Evolutionary conservation across 2,113 vertebrate genomes (phyloP).

Genomic region (Clarias macrocephalus): DNA sequence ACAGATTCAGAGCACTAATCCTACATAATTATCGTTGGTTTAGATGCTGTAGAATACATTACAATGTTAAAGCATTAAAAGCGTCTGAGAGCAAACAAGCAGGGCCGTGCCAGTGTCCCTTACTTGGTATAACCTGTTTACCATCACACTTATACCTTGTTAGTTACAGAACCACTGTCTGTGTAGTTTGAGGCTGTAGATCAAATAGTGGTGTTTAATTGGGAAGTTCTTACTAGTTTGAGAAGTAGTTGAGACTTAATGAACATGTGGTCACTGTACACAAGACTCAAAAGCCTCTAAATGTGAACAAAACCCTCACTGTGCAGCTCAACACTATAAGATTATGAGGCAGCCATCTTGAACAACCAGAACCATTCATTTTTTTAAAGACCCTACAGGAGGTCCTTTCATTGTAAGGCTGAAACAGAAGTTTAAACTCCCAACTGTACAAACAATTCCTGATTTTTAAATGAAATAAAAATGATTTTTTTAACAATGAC

Average conservation of each 20-base stretch:
- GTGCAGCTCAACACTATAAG: neutral
- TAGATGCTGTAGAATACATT: neutral
- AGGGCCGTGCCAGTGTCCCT: neutral
- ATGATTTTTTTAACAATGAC: too few relatives aligned
- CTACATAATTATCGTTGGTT: conserved; percentile 7
- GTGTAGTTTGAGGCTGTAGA: neutral
- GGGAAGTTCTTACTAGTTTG: neutral
- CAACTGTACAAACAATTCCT: neutral
- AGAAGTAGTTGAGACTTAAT: neutral
- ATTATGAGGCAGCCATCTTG: neutral
- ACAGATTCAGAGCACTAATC: conserved; percentile 9
- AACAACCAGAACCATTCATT: neutral
- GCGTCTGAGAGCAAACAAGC: neutral
- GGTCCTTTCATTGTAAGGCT: neutral
- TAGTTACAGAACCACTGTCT: neutral
- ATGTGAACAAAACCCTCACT: neutral
- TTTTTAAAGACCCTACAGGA: neutral
- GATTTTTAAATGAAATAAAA: too few relatives aligned
- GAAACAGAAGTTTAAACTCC: neutral
- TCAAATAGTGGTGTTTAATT: neutral
- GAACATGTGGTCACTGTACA: neutral
- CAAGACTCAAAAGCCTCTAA: neutral
- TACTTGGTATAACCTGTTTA: too few relatives aligned
- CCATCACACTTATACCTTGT: neutral
- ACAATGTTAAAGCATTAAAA: neutral